A percentile compares a stretch with the other conserved stretches of the same genome.
phyloP scores from a whole-genome alignment of 2,888 invertebrate genomes.

The Sisyra terminalis region DNA sequence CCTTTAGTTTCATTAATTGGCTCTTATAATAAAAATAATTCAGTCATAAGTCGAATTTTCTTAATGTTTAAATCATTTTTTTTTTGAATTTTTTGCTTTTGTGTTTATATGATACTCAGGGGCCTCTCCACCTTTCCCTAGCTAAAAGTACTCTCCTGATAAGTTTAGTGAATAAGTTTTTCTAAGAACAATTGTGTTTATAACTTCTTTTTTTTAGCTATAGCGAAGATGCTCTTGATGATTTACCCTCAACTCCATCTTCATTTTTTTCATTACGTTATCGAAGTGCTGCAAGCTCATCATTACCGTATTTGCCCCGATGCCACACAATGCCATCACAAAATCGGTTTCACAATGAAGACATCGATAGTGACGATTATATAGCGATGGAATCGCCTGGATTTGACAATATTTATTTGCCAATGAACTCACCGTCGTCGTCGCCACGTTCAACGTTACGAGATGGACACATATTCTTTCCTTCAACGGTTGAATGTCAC shows the following conservation, averaged over 20 bases:
- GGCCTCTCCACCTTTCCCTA: too few species aligned
- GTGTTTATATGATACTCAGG: too few species aligned
- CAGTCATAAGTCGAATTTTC: too few species aligned
- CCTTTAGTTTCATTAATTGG: too few species aligned
- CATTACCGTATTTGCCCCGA: conserved; percentile 17
- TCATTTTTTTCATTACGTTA: conserved; percentile 5
- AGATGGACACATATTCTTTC: conserved; percentile 11
- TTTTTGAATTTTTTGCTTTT: too few species aligned
- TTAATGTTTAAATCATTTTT: too few species aligned
- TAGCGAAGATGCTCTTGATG: conserved; percentile 9
- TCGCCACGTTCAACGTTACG: background rate
- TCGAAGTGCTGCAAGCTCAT: conserved; percentile 7
- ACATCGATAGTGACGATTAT: conserved; percentile 16
- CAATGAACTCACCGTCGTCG: background rate
- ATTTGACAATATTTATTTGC: conserved; percentile 11
- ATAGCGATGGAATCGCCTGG: conserved; percentile 6
- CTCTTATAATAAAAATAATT: too few species aligned
- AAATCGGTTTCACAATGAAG: conserved; percentile 22
- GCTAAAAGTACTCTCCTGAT: too few species aligned
- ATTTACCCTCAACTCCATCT: conserved; percentile 5
- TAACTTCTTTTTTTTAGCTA: conserved; percentile 4
- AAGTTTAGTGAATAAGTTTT: too few species aligned
- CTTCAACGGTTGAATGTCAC: conserved; percentile 14
- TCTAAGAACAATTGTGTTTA: too few species aligned
- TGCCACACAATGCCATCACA: conserved; percentile 22